Evolutionary conservation across 2,888 invertebrate genomes (phyloP).

Genomic region (Omphaloscelis lunosa): DNA sequence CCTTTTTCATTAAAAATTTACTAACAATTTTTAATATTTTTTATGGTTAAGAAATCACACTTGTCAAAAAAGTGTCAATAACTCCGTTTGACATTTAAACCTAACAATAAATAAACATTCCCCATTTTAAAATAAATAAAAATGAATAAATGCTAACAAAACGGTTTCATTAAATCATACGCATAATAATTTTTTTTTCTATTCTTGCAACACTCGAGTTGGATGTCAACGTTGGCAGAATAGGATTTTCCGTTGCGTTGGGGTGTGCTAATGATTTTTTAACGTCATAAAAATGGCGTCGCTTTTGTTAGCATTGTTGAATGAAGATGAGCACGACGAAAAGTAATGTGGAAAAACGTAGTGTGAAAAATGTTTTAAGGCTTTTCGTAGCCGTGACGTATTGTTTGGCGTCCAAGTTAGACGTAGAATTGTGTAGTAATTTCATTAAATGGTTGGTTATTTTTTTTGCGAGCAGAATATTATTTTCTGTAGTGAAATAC

Average conservation of each 20-base stretch:
- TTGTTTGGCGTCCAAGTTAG: constrained; percentile 33
- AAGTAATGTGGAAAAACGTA: constrained; percentile 54
- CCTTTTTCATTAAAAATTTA: background rate
- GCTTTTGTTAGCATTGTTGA: constrained; percentile 62
- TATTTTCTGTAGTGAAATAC: background rate
- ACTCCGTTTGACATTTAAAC: background rate
- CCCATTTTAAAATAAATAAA: background rate
- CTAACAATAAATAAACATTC: background rate
- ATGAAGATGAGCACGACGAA: constrained; percentile 58
- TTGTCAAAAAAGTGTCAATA: background rate
- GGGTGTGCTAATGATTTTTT: constrained; percentile 69
- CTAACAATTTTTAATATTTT: background rate
- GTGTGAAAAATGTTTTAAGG: constrained; percentile 37
- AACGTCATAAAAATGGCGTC: constrained; percentile 68
- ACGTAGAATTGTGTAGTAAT: background rate
- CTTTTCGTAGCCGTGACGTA: constrained; percentile 17
- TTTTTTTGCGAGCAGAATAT: background rate
- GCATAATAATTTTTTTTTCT: constrained; percentile 25
- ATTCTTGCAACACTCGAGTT: constrained; percentile 56
- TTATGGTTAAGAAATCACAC: background rate
- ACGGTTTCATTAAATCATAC: constrained; percentile 35
- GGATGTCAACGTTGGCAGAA: constrained; percentile 58
- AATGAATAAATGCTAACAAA: constrained; percentile 12
- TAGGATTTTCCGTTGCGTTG: constrained; percentile 58
- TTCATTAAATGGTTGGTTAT: constrained; percentile 10